Conservation (phyloP, 2,888 invertebrate genomes). For the Esperia sulphurella region DNA sequence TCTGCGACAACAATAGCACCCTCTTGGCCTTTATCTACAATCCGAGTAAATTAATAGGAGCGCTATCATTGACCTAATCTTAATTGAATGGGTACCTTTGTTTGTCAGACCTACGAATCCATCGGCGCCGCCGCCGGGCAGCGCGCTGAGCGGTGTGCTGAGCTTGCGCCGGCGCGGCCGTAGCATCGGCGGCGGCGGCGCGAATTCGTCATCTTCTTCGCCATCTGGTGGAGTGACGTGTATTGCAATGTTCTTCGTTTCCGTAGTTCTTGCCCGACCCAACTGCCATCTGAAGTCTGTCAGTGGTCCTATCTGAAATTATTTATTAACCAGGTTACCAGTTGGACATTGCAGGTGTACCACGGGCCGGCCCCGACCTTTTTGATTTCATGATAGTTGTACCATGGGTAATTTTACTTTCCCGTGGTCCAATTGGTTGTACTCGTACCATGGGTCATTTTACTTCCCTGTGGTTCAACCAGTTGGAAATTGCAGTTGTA, state of each 20-base stretch:
- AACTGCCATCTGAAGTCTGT: slow-evolving; percentile 56
- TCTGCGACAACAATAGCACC: too few relatives aligned
- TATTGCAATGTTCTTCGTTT: slow-evolving; percentile 61
- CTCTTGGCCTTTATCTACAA: too few relatives aligned
- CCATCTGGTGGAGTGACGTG: slow-evolving; percentile 71
- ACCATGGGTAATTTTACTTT: too few relatives aligned
- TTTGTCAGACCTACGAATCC: slow-evolving; percentile 38
- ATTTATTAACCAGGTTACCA: slow-evolving; percentile 4
- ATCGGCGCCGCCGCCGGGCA: slow-evolving; percentile 40
- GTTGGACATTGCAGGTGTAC: too few relatives aligned
- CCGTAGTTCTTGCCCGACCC: slow-evolving; percentile 32
- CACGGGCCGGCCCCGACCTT: too few relatives aligned
- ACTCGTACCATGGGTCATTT: too few relatives aligned
- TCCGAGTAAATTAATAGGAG: too few relatives aligned
- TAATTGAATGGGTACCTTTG: slow-evolving; percentile 18
- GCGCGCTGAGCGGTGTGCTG: slow-evolving; percentile 60
- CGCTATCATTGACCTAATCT: neutral
- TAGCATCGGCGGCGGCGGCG: slow-evolving; percentile 47
- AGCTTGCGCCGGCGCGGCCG: slow-evolving; percentile 60
- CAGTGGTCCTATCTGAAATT: slow-evolving; percentile 65
- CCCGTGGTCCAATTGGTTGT: too few relatives aligned
- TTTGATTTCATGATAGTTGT: too few relatives aligned
- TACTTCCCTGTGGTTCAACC: too few relatives aligned
- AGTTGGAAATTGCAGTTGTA: too few relatives aligned
- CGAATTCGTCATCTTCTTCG: slow-evolving; percentile 58